Percentiles rank a stretch among this genome's conserved stretches.
Evolutionary conservation across 2,888 invertebrate species (phyloP).

Genomic region (Stictocephala bisonia): DNA sequence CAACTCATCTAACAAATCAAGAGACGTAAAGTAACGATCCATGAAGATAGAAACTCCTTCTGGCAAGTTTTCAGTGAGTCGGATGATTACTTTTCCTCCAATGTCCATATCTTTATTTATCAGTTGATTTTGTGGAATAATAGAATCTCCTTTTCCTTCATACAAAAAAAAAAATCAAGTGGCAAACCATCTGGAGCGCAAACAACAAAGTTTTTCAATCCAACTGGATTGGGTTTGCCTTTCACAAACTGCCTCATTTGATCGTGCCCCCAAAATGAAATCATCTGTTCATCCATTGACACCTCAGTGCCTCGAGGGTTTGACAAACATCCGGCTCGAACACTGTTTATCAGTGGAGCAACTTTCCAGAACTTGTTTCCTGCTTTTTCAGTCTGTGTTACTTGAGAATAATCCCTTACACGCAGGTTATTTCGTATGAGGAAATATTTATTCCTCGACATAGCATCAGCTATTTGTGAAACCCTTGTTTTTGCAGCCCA

Average conservation of each 20-base stretch:
- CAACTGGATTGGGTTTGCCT: constrained; percentile 59
- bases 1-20: constrained; percentile 13
- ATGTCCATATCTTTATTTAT: neutral
- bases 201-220: constrained; percentile 60
- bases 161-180: constrained; percentile 59
- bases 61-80: constrained; percentile 44
- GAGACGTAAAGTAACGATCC: constrained; percentile 45
- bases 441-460: constrained; percentile 2
- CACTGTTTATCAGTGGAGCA: neutral
- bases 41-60: constrained; percentile 35
- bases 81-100: constrained; percentile 14
- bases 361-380: constrained; percentile 11
- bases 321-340: neutral
- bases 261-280: constrained; percentile 58
- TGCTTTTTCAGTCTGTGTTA: neutral
- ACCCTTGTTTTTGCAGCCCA: constrained; percentile 18
- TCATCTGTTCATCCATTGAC: constrained; percentile 60
- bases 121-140: neutral
- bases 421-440: neutral
- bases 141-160: constrained; percentile 52
- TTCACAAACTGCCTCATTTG: constrained; percentile 52
- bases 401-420: neutral
- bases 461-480: neutral
- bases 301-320: constrained; percentile 50
- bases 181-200: constrained; percentile 57